A percentile compares a stretch with the other conserved stretches of the same genome.
Conservation (phyloP, 1,140 invertebrate genomes). For the Listronotus bonariensis region DNA sequence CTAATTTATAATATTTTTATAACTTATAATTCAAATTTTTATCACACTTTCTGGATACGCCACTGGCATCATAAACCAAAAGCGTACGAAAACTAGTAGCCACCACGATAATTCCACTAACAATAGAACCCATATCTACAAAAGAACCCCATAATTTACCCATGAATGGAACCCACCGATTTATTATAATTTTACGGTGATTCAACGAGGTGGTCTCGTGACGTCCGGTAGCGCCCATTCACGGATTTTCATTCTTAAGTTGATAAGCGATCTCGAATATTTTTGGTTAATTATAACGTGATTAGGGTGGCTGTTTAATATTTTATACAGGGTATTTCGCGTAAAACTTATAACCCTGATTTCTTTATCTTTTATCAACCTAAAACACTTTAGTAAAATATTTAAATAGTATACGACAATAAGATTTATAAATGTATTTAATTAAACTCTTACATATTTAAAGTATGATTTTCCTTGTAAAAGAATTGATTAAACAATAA, state of each 20-base stretch:
- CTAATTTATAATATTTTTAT: no score
- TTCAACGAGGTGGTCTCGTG: conserved; percentile 53
- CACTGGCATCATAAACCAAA: conserved; percentile 8
- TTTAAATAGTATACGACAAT: no score
- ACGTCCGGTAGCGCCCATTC: conserved; percentile 51
- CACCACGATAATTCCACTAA: conserved; percentile 42
- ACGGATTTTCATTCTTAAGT: conserved; percentile 51
- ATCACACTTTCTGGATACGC: background rate
- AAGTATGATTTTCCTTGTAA: no score
- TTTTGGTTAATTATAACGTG: background rate
- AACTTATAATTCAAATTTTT: no score
- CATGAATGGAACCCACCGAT: conserved; percentile 52
- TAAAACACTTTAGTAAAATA: no score
- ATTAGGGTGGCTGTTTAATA: no score
- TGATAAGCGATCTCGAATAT: conserved; percentile 23
- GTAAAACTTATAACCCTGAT: no score
- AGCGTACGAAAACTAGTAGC: conserved; percentile 29
- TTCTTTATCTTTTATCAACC: no score
- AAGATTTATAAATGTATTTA: no score
- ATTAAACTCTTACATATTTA: no score
- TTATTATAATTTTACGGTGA: conserved; percentile 55
- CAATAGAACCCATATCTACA: conserved; percentile 53
- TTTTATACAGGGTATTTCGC: no score
- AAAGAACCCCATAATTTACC: conserved; percentile 51
- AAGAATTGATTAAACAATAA: no score